Evolutionary conservation across 2,113 vertebrate genomes (phyloP).

Genomic region (Lophochroa leadbeateri): DNA sequence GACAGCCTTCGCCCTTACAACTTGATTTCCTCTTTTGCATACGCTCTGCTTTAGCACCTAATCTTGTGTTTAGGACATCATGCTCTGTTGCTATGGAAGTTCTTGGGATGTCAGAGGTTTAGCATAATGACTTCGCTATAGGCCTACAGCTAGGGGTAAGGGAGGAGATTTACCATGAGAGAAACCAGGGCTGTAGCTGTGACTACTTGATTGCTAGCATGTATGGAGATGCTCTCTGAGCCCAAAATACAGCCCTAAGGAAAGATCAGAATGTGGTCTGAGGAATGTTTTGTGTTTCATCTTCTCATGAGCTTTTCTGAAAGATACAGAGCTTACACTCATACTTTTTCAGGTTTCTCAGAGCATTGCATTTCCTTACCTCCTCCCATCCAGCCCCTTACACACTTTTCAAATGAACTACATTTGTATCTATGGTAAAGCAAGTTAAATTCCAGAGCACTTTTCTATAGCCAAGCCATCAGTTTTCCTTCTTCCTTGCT

Average conservation of each 20-base stretch:
- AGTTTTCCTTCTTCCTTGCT: neutral
- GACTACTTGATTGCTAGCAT: neutral
- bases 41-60: slow-evolving; percentile 39
- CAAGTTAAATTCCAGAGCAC: neutral
- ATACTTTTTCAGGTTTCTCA: neutral
- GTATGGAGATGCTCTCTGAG: neutral
- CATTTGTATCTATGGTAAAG: neutral
- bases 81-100: slow-evolving; percentile 65
- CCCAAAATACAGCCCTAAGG: neutral
- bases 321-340: neutral
- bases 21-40: neutral
- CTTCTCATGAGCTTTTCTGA: neutral
- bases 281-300: neutral
- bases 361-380: neutral
- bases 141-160: neutral
- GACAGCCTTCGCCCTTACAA: neutral
- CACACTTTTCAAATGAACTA: neutral
- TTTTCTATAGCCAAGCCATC: neutral
- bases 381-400: neutral
- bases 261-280: neutral
- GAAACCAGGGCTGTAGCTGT: neutral
- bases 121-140: slow-evolving; percentile 14
- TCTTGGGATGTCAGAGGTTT: neutral
- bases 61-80: slow-evolving; percentile 56
- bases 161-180: slow-evolving; percentile 18